Evolutionary conservation across 2,797 vertebrate species (phyloP), one percentile per base, ranked within the genome.

Genomic region (Micropoecilia bifurca): DNA sequence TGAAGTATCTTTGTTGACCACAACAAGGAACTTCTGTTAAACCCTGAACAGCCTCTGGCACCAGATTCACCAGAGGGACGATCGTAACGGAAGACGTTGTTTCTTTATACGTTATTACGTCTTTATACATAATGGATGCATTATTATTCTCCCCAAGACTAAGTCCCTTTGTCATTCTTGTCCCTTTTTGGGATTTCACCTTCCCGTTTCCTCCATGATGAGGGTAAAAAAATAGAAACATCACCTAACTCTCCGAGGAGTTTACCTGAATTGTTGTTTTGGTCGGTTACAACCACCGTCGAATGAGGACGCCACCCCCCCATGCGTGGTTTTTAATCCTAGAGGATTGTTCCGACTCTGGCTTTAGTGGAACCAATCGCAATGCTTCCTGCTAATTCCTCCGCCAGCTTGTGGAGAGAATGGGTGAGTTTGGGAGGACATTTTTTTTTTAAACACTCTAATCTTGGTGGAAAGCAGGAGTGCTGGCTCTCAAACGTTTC

Each of bases 401-500:
- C 36, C 45, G 28, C 73, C 36, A 8, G 13, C 53, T 16, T 66
- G 43, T 43, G 22, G 18, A 18, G 47, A 68, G 25, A 16, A 39
- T 20, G 1, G 1, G 59, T 76, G 12, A 69, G 18, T 71, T 73
- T 41, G 6, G 74, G 63, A 68, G 9, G 36, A 22, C n/a, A 10
- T 7, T 61, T 41, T 68, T 28, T 66, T 76, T 50, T 16, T 4
- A 14, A 46, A 53, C 71, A 13, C 28, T 68, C n/a, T 20, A 6
- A 43, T 3, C 10, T 50, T 6, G 9, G 41, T 76, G 36, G 77
- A 74, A 74, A 81, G 75, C 20, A 3, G 73, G 20, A 79, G 14
- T 78, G 80, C 80, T 83, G 75, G 83, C 69, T 76, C 48, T 47
- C 13, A 7, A 55, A 63, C 30, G 8, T 46, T 76, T 3, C 22